Percentiles rank a stretch among this genome's conserved stretches.
These are phyloP conservation scores for Pterobdella sp. DNA, from an alignment of 2,888 invertebrate genomes.

Conservation along the genomic window DNA sequence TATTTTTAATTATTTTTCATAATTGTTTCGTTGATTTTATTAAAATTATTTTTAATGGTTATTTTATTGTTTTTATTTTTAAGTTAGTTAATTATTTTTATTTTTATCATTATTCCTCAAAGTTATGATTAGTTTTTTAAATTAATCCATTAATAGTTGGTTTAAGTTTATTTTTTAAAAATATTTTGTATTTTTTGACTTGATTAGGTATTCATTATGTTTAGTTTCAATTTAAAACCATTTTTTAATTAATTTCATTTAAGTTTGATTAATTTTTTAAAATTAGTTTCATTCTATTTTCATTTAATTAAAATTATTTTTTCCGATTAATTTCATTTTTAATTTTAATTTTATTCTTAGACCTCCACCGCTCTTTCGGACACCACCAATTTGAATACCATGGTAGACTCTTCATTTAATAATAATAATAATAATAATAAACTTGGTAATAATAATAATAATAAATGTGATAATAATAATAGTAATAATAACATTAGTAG, in stretches of 20 bases:
- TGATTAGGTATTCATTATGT: neutral
- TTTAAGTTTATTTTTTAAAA: conserved; percentile 3
- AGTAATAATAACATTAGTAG: neutral
- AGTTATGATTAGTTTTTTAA: neutral
- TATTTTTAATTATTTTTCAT: conserved; percentile 11
- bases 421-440: neutral
- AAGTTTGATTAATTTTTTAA: neutral
- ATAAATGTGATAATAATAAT: neutral
- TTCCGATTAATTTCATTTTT: too few relatives aligned
- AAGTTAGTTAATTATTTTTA: too few relatives aligned
- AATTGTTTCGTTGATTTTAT: too few relatives aligned
- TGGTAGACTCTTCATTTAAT: neutral
- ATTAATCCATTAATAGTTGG: neutral
- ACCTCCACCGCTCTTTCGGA: neutral
- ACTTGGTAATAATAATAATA: neutral
- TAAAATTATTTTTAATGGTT: too few relatives aligned
- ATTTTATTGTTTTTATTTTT: too few relatives aligned
- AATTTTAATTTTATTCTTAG: neutral
- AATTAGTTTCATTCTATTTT: neutral
- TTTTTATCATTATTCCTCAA: conserved; percentile 11
- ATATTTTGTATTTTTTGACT: neutral
- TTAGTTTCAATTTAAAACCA: neutral
- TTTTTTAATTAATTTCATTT: neutral
- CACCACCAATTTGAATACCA: neutral
- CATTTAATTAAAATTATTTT: conserved; percentile 1